Evolutionary conservation across 1,140 invertebrate species (phyloP).

Genomic region (Paramacrobiotus metropolitanus): DNA sequence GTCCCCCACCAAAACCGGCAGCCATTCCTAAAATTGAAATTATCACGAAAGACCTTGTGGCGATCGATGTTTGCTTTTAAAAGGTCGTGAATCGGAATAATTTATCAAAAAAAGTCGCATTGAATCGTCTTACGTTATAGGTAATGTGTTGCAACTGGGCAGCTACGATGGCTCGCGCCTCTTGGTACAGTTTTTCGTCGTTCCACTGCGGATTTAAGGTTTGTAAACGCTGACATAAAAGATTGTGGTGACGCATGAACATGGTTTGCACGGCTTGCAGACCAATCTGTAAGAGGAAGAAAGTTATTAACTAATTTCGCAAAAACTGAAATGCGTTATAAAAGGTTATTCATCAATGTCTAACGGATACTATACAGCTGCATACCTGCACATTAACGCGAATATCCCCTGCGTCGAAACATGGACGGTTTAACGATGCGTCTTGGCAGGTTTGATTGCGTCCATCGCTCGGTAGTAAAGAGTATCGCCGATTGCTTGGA

Average conservation of each 20-base stretch:
- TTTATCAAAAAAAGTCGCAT: neutral
- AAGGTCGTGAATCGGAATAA: neutral
- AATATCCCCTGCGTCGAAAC: conserved; percentile 31
- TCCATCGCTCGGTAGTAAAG: neutral
- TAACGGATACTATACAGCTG: no score
- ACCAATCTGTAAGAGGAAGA: neutral
- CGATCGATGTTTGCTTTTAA: neutral
- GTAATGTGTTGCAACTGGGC: conserved; percentile 20
- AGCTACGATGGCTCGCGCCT: conserved; percentile 20
- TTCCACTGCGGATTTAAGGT: conserved; percentile 29
- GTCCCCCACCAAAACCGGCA: conserved; percentile 15
- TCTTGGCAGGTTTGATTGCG: neutral
- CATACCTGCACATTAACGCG: conserved; percentile 35
- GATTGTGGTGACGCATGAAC: conserved; percentile 32
- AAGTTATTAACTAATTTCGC: neutral
- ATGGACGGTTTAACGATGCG: no score
- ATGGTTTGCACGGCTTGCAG: conserved; percentile 25
- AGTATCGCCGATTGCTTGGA: neutral
- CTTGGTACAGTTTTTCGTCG: conserved; percentile 25
- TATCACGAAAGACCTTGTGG: neutral
- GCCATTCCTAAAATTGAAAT: conserved; percentile 11
- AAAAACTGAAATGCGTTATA: neutral
- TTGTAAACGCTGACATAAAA: conserved; percentile 23
- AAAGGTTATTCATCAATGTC: conserved; percentile 17
- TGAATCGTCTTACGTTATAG: conserved; percentile 13